Evolutionary conservation across 2,113 vertebrate genomes (phyloP), one percentile per base, ranked within the genome.

Genomic region (Piaya cayana): DNA sequence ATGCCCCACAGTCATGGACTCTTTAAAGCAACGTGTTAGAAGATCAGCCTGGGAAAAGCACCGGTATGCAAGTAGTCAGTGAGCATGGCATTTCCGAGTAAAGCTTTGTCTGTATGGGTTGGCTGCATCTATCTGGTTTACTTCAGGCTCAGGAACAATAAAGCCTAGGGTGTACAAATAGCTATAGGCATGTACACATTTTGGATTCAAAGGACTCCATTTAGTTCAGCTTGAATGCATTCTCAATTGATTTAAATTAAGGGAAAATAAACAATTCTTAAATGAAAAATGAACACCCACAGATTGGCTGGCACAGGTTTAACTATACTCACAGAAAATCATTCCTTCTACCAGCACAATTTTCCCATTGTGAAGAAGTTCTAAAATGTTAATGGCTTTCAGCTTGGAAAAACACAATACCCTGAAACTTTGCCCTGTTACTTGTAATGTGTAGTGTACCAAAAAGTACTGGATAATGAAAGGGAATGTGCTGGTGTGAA

Each of bases 11-110:
- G 9, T 55, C 25, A 8, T 0, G 1, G 42, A 11, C 63, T 20
- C 26, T 34, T 76, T 91, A 69, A 43, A 30, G 23, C 22, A 23
- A 34, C 32, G 5, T 1, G 0, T n/a, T 52, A 36, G 14, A 60
- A 42, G 18, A 34, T 12, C n/a, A 71, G 30, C 26, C 26, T 52
- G 32, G n/a, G 42, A 88, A 80, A 79, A 13, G 23, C 5, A 1
- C 3, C 0, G 0, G 4, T 19, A 19, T 22, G 37, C 0, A 1
- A 23, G 62, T 11, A 21, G 30, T 14, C 39, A 49, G 70, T 0
- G 0, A 71, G 4, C 0, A 1, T 12, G 53, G 43, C 3, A 0
- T 13, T 85, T 49, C 45, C 36, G 43, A 77, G 42, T 8, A 50
- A 75, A 59, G 29, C 68, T 92, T 64, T 75, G 12, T 43, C 34